Evolutionary conservation across 2,797 vertebrate genomes (phyloP), one percentile per base, ranked within the genome.

Genomic region (Linurgus olivaceus): DNA sequence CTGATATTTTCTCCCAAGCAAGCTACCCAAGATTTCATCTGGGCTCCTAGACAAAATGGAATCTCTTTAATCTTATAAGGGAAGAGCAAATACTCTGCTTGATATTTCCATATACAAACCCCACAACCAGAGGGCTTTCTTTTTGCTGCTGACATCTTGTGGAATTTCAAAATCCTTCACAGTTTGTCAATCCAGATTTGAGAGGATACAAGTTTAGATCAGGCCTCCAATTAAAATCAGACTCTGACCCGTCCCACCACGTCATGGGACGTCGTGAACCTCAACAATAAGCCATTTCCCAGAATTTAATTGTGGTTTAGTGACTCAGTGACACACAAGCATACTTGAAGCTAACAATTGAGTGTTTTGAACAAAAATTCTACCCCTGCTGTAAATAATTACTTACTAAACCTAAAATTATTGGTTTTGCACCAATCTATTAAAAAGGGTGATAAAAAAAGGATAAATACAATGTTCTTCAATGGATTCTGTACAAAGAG

Each of bases 271-370:
- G 20, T 86, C 9, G 3, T 44, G 76, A 82, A 88, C 91, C 86
- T 93, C 28, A 90, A 62, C 83, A 96, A 96, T 72, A 88, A 74
- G 75, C 42, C 51, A 74, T 93, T 97, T 96, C 93, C 89, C 96
- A 70, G 94, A 88, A 96, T 68, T 76, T 88, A 80, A 90, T 37
- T 90, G 93, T 91, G 94, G 96, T 93, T 94, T 93, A 91, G 76
- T 96, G 97, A 97, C 90, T 97, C 96, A 97, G 50, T 28, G 84
- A 93, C 89, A 96, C 24, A 66, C 44, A 93, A 91, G 65, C 37
- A 42, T 68, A 84, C 55, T 94, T 94, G 79, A 96, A 96, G 93
- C 76, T 91, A 96, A 95, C 93, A 95, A 88, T 9, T 45, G 31
- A 61, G 57, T 26, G 42, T 70, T 91, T 78, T 28, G 63, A 86